Base-by-base conservation (phyloP, 2,888 invertebrate species). In the Chrysolina haemoptera region DNA sequence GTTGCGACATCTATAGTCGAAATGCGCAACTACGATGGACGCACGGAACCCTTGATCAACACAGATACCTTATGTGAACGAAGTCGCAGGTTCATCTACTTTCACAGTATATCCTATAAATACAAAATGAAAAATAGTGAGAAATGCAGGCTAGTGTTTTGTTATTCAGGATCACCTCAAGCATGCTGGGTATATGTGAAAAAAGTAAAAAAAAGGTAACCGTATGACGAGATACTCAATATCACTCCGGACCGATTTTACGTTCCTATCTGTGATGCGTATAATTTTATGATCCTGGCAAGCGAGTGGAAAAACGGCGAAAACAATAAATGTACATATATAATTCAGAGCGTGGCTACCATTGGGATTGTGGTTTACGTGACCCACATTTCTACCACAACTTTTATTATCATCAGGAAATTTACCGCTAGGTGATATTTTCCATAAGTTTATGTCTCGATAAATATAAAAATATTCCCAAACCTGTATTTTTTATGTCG, bases 391-490 rank as follows among this genome's bases (percentile, higher is more conserved):
- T 64, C 50, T 35, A 50, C 63, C 46, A 63, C 22, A 46, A 53
- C 50, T 72, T 72, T 72, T 72, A 72, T 72, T 72, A 72, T 72
- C 63, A 53, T 63, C 68, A 63, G 63, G 68, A 68, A 55, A 63
- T 72, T 64, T 64, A 63, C 63, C 68, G 68, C 68, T 41, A 50
- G 50, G 50, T 59, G 64, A 43, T 65, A 55, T 55, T 65, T 43
- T 62, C 55, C 18, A 18, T 50, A 70, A 64, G 50, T 63, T 64
- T 70, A 70, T 53, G 41, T 12, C 50, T 5, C 53, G 43, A 64
- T 70, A 64, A 69, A 53, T 53, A 53, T 48, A 41, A 35, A 64
- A 48, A 64, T 64, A 70, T 64, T 50, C 50, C n/a, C 22, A 22
- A n/a, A 59, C 14, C 59, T 0, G n/a, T 9, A 59, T 59, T 59